Percentiles rank a stretch among this genome's conserved stretches.
phyloP scores from a whole-genome alignment of 1,140 invertebrate species.

The Cydia splendana region DNA sequence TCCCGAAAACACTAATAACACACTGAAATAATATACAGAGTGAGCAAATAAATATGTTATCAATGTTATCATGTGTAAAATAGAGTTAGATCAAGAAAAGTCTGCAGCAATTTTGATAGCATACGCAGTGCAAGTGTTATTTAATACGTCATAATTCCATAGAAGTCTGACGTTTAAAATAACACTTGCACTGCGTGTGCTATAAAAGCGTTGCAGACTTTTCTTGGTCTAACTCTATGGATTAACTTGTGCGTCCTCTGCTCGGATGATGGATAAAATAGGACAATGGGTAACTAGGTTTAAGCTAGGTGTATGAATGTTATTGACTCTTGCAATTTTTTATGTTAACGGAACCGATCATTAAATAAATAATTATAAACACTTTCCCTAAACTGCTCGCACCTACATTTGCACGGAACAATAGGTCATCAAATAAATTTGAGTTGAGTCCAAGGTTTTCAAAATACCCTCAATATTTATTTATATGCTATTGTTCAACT shows the following conservation, averaged over 20 bases:
- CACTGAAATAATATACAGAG: too few relatives aligned
- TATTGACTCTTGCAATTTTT: neutral
- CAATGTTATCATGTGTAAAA: too few relatives aligned
- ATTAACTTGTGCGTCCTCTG: neutral
- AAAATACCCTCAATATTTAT: conserved; percentile 33
- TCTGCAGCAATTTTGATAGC: too few relatives aligned
- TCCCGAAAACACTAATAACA: too few relatives aligned
- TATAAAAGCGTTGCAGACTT: too few relatives aligned
- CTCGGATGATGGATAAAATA: neutral
- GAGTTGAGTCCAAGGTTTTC: neutral
- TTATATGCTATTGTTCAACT: conserved; percentile 35
- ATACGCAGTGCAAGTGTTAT: too few relatives aligned
- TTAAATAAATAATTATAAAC: conserved; percentile 5
- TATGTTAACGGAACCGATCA: neutral
- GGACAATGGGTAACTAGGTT: neutral
- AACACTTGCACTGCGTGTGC: too few relatives aligned
- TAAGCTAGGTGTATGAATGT: neutral
- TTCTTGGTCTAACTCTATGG: too few relatives aligned
- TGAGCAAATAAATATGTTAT: too few relatives aligned
- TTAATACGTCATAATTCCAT: too few relatives aligned
- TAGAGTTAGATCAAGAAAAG: too few relatives aligned
- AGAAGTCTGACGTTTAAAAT: too few relatives aligned
- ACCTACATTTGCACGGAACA: conserved; percentile 57
- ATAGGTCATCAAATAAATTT: conserved; percentile 37
- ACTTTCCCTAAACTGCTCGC: conserved; percentile 37